phyloP scores from a whole-genome alignment of 1,140 invertebrate species.

The Procambarus virginalis region DNA sequence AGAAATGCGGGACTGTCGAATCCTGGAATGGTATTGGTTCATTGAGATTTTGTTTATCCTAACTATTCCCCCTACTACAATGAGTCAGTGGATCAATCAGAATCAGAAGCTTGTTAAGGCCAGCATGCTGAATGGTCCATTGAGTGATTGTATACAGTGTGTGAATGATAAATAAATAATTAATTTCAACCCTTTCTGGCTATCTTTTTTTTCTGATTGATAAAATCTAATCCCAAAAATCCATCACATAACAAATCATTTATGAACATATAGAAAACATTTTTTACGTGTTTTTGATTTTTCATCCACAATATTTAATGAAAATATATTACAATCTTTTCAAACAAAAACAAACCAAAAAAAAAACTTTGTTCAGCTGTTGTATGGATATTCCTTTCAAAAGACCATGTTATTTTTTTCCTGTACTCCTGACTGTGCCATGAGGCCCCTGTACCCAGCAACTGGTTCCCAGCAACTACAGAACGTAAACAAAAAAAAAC shows the following conservation, averaged over 20 bases:
- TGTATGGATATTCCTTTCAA: conserved; percentile 33
- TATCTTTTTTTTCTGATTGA: conserved; percentile 25
- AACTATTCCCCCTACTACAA: conserved; percentile 24
- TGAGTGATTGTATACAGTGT: conserved; percentile 35
- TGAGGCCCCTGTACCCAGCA: too few relatives aligned
- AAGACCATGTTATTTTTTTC: neutral
- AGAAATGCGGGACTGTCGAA: conserved; percentile 28
- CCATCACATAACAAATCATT: conserved; percentile 6
- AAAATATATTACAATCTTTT: conserved; percentile 62
- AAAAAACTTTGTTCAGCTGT: conserved; percentile 55
- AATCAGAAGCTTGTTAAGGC: neutral
- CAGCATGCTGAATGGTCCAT: neutral
- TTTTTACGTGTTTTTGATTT: neutral
- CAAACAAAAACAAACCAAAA: neutral
- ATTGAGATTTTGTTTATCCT: conserved; percentile 42
- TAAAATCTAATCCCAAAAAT: conserved; percentile 38
- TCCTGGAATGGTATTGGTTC: conserved; percentile 39
- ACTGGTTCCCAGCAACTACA: too few relatives aligned
- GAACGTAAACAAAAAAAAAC: too few relatives aligned
- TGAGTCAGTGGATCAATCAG: conserved; percentile 26
- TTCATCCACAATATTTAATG: conserved; percentile 46
- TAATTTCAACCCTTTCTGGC: conserved; percentile 31
- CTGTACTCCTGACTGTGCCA: neutral
- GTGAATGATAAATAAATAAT: conserved; percentile 58
- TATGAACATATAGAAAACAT: conserved; percentile 37